Evolutionary conservation across 2,888 invertebrate genomes (phyloP).

Genomic region (Octodonta nipae): DNA sequence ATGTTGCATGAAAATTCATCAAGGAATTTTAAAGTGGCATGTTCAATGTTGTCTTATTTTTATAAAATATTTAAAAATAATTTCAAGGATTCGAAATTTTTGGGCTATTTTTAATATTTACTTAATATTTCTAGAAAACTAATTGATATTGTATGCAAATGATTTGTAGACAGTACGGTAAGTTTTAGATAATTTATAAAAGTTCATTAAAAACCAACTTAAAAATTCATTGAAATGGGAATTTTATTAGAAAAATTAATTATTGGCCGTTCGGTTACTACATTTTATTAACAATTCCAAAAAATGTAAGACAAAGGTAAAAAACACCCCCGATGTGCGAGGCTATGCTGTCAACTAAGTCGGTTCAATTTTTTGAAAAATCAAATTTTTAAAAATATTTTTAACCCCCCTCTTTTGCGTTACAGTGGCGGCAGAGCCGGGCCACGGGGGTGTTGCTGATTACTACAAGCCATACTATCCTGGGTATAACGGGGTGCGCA

Average conservation of each 20-base stretch:
- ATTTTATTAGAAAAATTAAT: no score
- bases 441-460: slow-evolving; percentile 66
- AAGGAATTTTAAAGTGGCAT: no score
- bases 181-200: not conserved
- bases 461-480: slow-evolving; percentile 73
- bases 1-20: no score
- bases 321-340: slow-evolving; percentile 35
- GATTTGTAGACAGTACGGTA: not conserved
- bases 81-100: no score
- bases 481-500: slow-evolving; percentile 51
- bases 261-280: not conserved
- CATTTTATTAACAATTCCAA: not conserved
- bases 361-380: slow-evolving; percentile 15
- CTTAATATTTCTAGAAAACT: not conserved
- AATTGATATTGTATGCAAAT: not conserved
- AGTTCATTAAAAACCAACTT: no score
- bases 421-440: slow-evolving; percentile 74
- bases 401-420: slow-evolving; percentile 31
- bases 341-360: slow-evolving; percentile 33
- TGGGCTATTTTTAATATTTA: slow-evolving; percentile 2
- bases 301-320: not conserved
- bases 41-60: no score
- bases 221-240: no score
- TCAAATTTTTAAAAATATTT: slow-evolving; percentile 6
- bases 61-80: no score